phyloP scores from a whole-genome alignment of 1,140 invertebrate species.

The Linepithema humile region DNA sequence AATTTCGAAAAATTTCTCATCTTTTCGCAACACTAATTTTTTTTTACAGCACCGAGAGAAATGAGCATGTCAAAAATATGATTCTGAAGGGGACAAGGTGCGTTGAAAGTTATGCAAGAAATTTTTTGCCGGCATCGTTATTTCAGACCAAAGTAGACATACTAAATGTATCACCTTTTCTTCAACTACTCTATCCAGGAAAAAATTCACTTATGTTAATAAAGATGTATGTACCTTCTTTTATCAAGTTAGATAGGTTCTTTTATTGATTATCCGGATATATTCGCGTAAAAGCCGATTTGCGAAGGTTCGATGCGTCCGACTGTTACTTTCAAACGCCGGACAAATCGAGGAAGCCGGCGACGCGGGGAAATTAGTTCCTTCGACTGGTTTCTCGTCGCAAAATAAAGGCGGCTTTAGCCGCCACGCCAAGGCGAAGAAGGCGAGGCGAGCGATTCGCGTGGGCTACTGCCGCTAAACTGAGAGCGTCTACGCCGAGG shows the following conservation, averaged over 20 bases:
- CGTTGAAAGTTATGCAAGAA: no score
- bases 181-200: background rate
- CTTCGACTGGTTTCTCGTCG: background rate
- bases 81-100: background rate
- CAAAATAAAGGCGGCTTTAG: conserved; percentile 50
- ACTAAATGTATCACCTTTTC: background rate
- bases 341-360: background rate
- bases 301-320: background rate
- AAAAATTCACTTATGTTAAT: background rate
- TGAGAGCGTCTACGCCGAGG: conserved; percentile 63
- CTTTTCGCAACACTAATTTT: background rate
- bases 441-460: conserved; percentile 66
- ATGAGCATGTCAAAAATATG: background rate
- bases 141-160: background rate
- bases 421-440: conserved; percentile 46
- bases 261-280: background rate
- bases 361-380: background rate
- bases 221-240: background rate
- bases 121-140: background rate
- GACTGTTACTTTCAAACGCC: background rate
- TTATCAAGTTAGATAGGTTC: background rate
- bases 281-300: background rate
- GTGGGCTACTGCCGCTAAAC: conserved; percentile 74
- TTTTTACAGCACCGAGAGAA: background rate
- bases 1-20: background rate